Conservation (phyloP, 2,113 vertebrate genomes). For the Lepus timidus region DNA sequence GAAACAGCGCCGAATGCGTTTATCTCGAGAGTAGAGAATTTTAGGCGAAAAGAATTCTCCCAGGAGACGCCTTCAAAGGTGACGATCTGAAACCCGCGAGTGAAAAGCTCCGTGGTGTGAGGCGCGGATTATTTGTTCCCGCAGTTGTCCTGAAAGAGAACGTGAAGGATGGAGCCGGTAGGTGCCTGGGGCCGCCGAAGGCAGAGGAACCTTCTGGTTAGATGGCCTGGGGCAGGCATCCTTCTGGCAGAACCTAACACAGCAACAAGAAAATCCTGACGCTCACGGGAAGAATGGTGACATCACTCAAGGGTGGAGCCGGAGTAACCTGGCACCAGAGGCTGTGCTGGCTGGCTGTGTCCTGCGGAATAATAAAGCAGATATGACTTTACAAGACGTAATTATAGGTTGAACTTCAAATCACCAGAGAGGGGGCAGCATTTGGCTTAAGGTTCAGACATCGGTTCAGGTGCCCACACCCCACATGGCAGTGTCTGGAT, state of each 20-base stretch:
- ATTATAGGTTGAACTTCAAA: neutral
- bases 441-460: too few relatives aligned
- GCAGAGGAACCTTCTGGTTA: neutral
- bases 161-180: neutral
- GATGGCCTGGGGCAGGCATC: neutral
- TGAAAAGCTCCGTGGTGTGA: neutral
- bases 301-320: neutral
- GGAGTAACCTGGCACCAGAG: neutral
- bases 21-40: neutral
- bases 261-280: neutral
- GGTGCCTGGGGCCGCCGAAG: neutral
- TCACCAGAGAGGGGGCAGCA: too few relatives aligned
- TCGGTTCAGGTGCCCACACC: too few relatives aligned
- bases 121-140: neutral
- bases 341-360: neutral
- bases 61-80: neutral
- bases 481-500: too few relatives aligned
- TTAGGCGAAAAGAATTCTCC: neutral
- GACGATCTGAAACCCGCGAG: neutral
- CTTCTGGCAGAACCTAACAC: neutral
- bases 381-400: neutral
- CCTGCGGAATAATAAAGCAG: neutral
- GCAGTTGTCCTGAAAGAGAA: neutral
- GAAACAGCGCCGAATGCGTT: neutral
- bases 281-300: neutral